Percentiles rank a stretch among this genome's conserved stretches.
Conservation (phyloP, 2,797 vertebrate genomes). For the Stomatorhinus walkeri region DNA sequence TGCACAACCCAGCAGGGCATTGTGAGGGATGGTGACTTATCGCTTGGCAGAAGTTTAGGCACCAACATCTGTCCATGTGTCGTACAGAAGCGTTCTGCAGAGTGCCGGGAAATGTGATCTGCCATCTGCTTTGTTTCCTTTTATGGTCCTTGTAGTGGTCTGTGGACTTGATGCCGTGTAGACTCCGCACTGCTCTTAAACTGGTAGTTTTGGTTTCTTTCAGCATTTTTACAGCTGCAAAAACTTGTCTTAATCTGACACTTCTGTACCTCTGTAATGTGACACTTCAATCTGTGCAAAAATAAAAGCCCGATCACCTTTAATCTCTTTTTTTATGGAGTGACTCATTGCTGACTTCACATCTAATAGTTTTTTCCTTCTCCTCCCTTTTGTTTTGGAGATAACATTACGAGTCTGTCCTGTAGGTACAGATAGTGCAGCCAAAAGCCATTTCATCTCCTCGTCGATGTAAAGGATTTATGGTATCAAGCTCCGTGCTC, state of each 20-base stretch:
- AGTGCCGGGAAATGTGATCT: neutral
- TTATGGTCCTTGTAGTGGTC: neutral
- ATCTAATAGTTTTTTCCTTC: slow-evolving; percentile 15
- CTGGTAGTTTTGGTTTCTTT: slow-evolving; percentile 6
- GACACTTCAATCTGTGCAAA: neutral
- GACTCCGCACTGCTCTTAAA: neutral
- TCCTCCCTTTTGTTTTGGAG: neutral
- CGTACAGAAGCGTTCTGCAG: slow-evolving; percentile 21
- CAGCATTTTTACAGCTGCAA: neutral
- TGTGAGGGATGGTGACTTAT: slow-evolving; percentile 28
- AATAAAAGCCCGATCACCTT: neutral
- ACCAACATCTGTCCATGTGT: slow-evolving; percentile 40
- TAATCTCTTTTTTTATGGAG: slow-evolving; percentile 14
- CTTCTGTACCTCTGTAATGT: neutral
- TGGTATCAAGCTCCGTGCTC: slow-evolving; percentile 8
- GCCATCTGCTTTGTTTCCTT: neutral
- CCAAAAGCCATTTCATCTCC: slow-evolving; percentile 20
- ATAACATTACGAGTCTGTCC: neutral
- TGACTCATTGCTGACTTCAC: slow-evolving; percentile 28
- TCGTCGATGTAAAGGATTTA: slow-evolving; percentile 13
- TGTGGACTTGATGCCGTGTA: neutral
- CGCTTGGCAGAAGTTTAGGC: slow-evolving; percentile 31
- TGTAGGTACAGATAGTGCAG: slow-evolving; percentile 16
- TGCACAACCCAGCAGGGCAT: neutral
- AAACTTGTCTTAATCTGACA: slow-evolving; percentile 5